phyloP scores from a whole-genome alignment of 2,888 invertebrate species.

The Anarsia innoxiella region DNA sequence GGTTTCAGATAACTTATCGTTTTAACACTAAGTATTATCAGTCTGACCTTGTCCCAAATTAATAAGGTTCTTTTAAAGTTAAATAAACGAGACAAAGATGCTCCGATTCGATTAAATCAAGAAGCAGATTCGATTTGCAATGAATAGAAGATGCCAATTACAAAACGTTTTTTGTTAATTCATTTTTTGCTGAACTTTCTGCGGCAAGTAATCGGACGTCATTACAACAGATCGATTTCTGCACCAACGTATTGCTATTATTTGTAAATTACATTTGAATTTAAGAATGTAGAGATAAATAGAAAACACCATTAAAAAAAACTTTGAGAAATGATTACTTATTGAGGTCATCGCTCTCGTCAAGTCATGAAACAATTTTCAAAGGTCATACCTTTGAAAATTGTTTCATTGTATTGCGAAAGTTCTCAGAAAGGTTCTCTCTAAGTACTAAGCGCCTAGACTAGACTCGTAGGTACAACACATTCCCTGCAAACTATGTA shows the following conservation, averaged over 20 bases:
- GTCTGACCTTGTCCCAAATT: not conserved
- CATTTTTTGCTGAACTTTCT: conserved; percentile 20
- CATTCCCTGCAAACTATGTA: no score
- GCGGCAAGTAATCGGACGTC: conserved; percentile 24
- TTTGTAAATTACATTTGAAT: not conserved
- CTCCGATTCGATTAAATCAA: conserved; percentile 8
- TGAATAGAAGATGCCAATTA: conserved; percentile 2
- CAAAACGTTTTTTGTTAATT: conserved; percentile 24
- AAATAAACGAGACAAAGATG: conserved; percentile 4
- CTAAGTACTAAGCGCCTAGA: no score
- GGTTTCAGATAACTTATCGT: not conserved
- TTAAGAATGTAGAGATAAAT: not conserved
- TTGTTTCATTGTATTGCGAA: no score
- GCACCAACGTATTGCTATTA: no score
- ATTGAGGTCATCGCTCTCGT: no score
- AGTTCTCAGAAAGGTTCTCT: no score
- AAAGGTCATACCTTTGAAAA: no score
- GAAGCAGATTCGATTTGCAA: not conserved
- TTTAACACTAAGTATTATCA: not conserved
- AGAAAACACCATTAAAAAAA: no score
- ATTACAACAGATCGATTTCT: conserved; percentile 20
- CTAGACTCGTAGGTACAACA: no score
- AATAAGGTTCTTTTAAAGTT: not conserved
- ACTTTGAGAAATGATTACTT: no score
- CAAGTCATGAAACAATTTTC: no score